phyloP scores from a whole-genome alignment of 64 coral and sea anemone genomes.

The Stylophora pistillata region DNA sequence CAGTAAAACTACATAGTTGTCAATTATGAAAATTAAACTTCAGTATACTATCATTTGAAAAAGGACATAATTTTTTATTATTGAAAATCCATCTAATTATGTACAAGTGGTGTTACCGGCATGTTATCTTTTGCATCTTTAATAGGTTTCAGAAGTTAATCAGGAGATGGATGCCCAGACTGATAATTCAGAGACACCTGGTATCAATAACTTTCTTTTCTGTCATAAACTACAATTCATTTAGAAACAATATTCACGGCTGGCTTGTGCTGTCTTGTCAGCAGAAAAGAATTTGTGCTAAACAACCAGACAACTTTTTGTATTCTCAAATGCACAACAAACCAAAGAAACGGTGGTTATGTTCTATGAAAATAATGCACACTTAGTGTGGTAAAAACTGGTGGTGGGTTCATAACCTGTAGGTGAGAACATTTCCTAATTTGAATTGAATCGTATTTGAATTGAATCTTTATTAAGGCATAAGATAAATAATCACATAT shows the following conservation, averaged over 20 bases:
- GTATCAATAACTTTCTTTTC: constrained; percentile 54
- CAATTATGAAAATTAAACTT: constrained; percentile 33
- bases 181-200: constrained; percentile 56
- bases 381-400: constrained; percentile 18
- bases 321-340: constrained; percentile 30
- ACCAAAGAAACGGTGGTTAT: constrained; percentile 11
- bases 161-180: constrained; percentile 49
- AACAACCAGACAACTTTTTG: background rate
- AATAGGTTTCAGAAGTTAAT: constrained; percentile 66
- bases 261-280: constrained; percentile 32
- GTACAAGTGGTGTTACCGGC: constrained; percentile 26
- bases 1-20: constrained; percentile 42
- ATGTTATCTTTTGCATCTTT: constrained; percentile 64
- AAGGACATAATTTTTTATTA: constrained; percentile 2
- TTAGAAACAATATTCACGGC: constrained; percentile 32
- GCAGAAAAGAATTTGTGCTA: constrained; percentile 33
- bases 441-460: too few species aligned
- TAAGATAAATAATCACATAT: too few species aligned
- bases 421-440: background rate
- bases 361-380: background rate
- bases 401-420: constrained; percentile 26
- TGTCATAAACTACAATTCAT: constrained; percentile 40
- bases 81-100: constrained; percentile 37
- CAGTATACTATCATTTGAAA: constrained; percentile 33
- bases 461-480: too few species aligned